phyloP scores from a whole-genome alignment of 2,888 invertebrate species.

The Congeria kusceri region DNA sequence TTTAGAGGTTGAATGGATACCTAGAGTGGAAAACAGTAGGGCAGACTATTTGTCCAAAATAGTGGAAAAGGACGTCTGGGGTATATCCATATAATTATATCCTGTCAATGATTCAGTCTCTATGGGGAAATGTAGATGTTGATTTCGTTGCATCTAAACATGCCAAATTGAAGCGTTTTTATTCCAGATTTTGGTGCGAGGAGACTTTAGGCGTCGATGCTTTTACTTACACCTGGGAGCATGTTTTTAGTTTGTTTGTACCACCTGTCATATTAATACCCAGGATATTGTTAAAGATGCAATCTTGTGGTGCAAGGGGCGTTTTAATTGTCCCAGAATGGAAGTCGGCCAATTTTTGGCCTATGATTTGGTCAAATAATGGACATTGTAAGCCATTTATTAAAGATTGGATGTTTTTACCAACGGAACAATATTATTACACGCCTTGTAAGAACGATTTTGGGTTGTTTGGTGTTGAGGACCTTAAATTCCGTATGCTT shows the following conservation, averaged over 20 bases:
- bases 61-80: constrained; percentile 35
- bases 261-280: constrained; percentile 38
- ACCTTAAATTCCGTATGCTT: constrained; percentile 2
- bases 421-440: constrained; percentile 21
- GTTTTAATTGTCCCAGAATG: constrained; percentile 44
- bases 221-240: constrained; percentile 36
- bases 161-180: constrained; percentile 46
- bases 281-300: constrained; percentile 41
- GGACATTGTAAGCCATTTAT: not conserved
- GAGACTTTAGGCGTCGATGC: constrained; percentile 36
- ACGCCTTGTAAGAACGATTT: constrained; percentile 24
- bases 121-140: constrained; percentile 45
- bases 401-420: constrained; percentile 17
- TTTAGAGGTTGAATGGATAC: constrained; percentile 35
- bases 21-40: constrained; percentile 7
- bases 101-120: constrained; percentile 6
- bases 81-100: constrained; percentile 17
- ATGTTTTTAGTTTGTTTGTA: constrained; percentile 41
- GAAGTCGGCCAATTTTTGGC: constrained; percentile 47
- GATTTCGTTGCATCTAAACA: constrained; percentile 54
- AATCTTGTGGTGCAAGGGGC: constrained; percentile 14
- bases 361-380: constrained; percentile 20
- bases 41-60: constrained; percentile 27
- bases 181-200: constrained; percentile 46
- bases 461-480: constrained; percentile 23